Percentiles rank a stretch among this genome's conserved stretches.
phyloP scores from a whole-genome alignment of 2,888 invertebrate genomes.

The Steromphala cineraria region DNA sequence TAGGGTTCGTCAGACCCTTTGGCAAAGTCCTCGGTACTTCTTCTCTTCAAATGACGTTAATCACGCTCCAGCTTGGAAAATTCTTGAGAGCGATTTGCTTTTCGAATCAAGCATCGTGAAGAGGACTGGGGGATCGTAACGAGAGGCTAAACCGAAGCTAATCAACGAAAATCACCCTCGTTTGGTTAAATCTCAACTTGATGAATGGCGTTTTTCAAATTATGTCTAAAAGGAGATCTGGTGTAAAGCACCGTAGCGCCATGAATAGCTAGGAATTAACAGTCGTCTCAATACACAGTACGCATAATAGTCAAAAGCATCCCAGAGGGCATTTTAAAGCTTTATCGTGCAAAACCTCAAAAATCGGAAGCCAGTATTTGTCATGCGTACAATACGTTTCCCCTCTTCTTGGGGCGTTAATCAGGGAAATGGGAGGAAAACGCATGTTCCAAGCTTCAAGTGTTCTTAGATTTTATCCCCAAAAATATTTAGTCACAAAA shows the following conservation, averaged over 20 bases:
- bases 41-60: constrained; percentile 12
- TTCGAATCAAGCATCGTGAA: not conserved
- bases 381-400: constrained; percentile 3
- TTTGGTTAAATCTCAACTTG: constrained; percentile 21
- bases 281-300: not conserved
- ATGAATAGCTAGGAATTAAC: constrained; percentile 1
- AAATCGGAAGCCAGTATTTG: constrained; percentile 12
- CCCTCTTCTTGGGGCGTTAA: not conserved
- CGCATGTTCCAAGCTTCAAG: not conserved
- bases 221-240: not conserved
- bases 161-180: constrained; percentile 20
- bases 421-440: not conserved
- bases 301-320: not conserved
- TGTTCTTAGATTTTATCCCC: not conserved
- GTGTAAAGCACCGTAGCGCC: not conserved
- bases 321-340: constrained; percentile 1
- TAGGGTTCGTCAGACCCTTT: not conserved
- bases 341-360: constrained; percentile 18
- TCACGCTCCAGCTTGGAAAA: not conserved
- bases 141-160: constrained; percentile 10
- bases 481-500: not conserved
- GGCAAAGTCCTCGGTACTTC: not conserved
- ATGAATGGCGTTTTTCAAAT: constrained; percentile 17
- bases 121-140: not conserved
- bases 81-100: constrained; percentile 20